Evolutionary conservation across 2,797 vertebrate genomes (phyloP).

Genomic region (Microctenopoma lineatum): DNA sequence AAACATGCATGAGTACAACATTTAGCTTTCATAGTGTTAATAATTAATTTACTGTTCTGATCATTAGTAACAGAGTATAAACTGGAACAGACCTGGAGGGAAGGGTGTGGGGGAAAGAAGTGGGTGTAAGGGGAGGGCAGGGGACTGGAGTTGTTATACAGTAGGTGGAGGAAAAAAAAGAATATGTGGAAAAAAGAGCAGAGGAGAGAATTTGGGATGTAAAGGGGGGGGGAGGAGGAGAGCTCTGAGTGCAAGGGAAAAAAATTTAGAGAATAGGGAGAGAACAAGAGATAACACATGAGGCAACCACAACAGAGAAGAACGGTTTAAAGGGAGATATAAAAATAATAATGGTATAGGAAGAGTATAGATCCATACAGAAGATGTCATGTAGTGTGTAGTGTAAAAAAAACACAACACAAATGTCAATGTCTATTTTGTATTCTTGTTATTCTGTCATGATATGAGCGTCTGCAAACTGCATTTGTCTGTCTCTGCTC

Average conservation of each 20-base stretch:
- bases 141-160: constrained; percentile 12
- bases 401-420: constrained; percentile 9
- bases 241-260: neutral
- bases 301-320: neutral
- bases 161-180: constrained; percentile 18
- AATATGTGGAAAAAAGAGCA: constrained; percentile 14
- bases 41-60: constrained; percentile 60
- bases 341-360: constrained; percentile 15
- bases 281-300: constrained; percentile 13
- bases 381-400: neutral
- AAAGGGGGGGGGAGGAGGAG: constrained; percentile 11
- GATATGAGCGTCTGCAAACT: constrained; percentile 14
- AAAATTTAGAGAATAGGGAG: constrained; percentile 7
- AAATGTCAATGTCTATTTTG: constrained; percentile 19
- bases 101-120: constrained; percentile 4
- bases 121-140: constrained; percentile 5
- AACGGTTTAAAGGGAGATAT: constrained; percentile 7
- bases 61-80: constrained; percentile 50
- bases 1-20: constrained; percentile 54
- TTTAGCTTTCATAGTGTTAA: constrained; percentile 52
- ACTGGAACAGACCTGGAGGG: constrained; percentile 48
- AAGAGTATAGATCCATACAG: constrained; percentile 15
- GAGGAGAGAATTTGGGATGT: constrained; percentile 14
- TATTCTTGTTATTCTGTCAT: constrained; percentile 12
- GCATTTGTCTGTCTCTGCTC: constrained; percentile 20